Conservation (phyloP, 2,113 vertebrate genomes). For the Takifugu bimaculatus region DNA sequence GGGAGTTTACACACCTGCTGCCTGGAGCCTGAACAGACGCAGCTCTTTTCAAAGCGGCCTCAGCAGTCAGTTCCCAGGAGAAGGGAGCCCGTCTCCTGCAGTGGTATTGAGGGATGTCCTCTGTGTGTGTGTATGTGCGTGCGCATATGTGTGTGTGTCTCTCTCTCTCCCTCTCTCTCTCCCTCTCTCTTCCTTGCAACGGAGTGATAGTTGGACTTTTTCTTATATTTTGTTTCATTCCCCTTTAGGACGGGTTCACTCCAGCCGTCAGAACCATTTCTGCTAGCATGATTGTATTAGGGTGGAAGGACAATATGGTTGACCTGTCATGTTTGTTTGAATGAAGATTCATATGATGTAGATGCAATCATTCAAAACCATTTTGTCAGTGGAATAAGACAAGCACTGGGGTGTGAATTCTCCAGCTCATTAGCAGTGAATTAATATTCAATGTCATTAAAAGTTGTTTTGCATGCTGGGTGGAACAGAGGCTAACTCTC, state of each 20-base stretch:
- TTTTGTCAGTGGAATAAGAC: not conserved
- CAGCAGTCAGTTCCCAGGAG: constrained; percentile 58
- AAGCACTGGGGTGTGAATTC: constrained; percentile 3
- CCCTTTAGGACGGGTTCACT: constrained; percentile 38
- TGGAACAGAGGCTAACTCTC: constrained; percentile 19
- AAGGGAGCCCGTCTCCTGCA: constrained; percentile 63
- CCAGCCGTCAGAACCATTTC: constrained; percentile 52
- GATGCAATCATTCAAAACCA: constrained; percentile 4
- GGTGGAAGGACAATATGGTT: constrained; percentile 17
- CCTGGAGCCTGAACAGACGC: constrained; percentile 54
- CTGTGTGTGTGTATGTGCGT: constrained; percentile 14
- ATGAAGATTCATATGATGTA: not conserved
- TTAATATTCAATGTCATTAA: constrained; percentile 17
- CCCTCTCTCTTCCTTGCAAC: constrained; percentile 46
- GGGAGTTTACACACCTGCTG: constrained; percentile 76
- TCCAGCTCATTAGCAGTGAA: constrained; percentile 4
- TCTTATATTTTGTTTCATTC: constrained; percentile 40
- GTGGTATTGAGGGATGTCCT: constrained; percentile 70
- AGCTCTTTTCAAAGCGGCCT: constrained; percentile 64
- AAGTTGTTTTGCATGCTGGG: constrained; percentile 34
- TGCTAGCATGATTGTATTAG: constrained; percentile 26
- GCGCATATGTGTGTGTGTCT: constrained; percentile 13
- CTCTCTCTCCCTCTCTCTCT: not conserved
- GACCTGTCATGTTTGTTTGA: not conserved
- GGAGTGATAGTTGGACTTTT: constrained; percentile 45